Evolutionary conservation across 2,113 vertebrate species (phyloP).

Genomic region (Pyrgilauda ruficollis): DNA sequence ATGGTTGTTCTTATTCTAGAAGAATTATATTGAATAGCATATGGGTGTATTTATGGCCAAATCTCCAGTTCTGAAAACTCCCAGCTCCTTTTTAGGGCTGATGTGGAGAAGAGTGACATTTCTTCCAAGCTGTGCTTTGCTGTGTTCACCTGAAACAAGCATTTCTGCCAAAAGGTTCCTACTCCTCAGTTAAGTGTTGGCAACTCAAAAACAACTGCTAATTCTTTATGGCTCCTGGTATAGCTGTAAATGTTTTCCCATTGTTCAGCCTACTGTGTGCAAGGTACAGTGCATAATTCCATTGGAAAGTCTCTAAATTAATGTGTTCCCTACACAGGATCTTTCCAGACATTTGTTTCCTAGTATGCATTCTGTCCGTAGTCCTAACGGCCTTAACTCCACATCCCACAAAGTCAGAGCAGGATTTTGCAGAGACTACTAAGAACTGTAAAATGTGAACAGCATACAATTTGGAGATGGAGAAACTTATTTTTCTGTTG

Average conservation of each 20-base stretch:
- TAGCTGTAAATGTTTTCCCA: background rate
- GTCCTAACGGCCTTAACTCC: background rate
- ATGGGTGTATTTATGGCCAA: background rate
- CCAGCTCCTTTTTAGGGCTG: background rate
- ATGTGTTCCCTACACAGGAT: background rate
- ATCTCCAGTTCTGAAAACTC: background rate
- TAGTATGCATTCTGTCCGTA: rapidly evolving
- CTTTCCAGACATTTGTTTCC: background rate
- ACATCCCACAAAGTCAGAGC: background rate
- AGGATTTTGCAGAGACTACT: background rate
- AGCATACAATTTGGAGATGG: background rate
- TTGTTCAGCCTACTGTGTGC: background rate
- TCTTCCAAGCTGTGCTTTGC: background rate
- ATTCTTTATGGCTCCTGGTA: background rate
- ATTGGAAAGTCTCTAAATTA: background rate
- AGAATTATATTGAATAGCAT: background rate
- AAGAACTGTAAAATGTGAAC: background rate
- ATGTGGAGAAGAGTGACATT: background rate
- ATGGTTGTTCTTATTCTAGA: background rate
- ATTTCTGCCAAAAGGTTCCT: background rate
- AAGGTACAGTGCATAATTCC: background rate
- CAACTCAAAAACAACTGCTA: background rate
- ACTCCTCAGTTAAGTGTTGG: background rate
- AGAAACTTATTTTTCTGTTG: background rate
- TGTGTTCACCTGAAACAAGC: background rate